Base-by-base conservation (phyloP, 2,888 invertebrate species). In the Luffia ferchaultella region DNA sequence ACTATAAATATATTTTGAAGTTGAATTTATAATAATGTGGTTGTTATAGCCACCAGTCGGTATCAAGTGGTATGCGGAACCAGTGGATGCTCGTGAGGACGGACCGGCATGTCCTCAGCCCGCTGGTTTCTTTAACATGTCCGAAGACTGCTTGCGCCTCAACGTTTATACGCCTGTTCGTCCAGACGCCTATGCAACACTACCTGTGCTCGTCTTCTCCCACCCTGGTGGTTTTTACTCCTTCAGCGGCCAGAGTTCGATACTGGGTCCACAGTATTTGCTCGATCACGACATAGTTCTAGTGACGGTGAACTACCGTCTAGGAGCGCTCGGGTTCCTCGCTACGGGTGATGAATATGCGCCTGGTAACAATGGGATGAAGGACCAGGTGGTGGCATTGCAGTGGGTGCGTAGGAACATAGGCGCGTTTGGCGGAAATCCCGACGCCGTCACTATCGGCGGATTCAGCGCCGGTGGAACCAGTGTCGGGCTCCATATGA, bases 61-160 rank as follows among this genome's bases (percentile, higher is more conserved):
- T 1, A 73, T 84, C 7, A 66, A 76, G 42, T 65, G 70, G 15
- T 88, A 88, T 80, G 61, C 64, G 15, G 70, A 64, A 2, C 68
- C 74, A 16, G 84, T 86, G 46, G 83, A 89, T 61, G 89, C 86
- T 1, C 85, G 85, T 1, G 58, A 73, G 52, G 88, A 88, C 51
- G 88, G 87, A 0, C 87, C 88, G 1, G 76, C 85, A 43, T 88
- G 88, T 54, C 86, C 88, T 0, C 79, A 78, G 55, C n/a, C n/a
- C n/a, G n/a, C n/a, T n/a, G n/a, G n/a, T n/a, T n/a, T n/a, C n/a
- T n/a, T n/a, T n/a, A n/a, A n/a, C n/a, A n/a, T n/a, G n/a, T n/a
- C n/a, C n/a, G 40, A 44, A 17, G 44, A 44, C 16, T 44, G 44
- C 44, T 18, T 44, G 12, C 12, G 16, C 9, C 44, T 44, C 44